Conservation (phyloP, 2,888 invertebrate species). For the Incurvaria masculella region DNA sequence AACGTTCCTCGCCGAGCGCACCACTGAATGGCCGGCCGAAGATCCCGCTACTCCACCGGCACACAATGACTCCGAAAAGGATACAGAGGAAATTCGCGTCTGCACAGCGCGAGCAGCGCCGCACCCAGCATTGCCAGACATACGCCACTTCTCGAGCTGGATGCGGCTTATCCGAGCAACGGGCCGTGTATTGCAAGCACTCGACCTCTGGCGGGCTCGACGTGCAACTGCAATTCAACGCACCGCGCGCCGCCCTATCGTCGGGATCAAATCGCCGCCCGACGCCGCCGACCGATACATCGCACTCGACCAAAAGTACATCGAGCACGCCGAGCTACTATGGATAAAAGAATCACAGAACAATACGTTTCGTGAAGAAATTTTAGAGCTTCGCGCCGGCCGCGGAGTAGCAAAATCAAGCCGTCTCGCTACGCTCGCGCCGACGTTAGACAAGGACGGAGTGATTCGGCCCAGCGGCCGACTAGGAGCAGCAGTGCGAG, state of each 20-base stretch:
- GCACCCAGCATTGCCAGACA: conserved; percentile 6
- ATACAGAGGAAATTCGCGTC: background rate
- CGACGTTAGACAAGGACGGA: background rate
- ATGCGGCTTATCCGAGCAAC: background rate
- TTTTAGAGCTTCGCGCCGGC: background rate
- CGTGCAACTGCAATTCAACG: no score
- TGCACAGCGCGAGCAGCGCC: background rate
- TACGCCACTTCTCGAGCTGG: conserved; percentile 10
- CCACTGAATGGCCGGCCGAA: background rate
- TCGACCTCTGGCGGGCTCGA: conserved; percentile 5
- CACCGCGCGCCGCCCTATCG: no score
- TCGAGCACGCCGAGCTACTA: background rate
- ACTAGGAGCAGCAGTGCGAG: background rate
- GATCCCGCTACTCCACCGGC: background rate
- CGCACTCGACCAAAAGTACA: no score
- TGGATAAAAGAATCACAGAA: background rate
- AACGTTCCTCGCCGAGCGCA: background rate
- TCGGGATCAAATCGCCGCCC: no score
- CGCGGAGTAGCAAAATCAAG: background rate
- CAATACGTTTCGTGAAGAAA: background rate
- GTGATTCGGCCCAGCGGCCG: background rate
- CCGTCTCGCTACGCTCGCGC: background rate
- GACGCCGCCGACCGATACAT: no score
- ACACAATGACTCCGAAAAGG: background rate
- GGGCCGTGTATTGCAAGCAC: conserved; percentile 6